Base-by-base conservation (phyloP, 2,888 invertebrate species). In the Yponomeuta evonymella region DNA sequence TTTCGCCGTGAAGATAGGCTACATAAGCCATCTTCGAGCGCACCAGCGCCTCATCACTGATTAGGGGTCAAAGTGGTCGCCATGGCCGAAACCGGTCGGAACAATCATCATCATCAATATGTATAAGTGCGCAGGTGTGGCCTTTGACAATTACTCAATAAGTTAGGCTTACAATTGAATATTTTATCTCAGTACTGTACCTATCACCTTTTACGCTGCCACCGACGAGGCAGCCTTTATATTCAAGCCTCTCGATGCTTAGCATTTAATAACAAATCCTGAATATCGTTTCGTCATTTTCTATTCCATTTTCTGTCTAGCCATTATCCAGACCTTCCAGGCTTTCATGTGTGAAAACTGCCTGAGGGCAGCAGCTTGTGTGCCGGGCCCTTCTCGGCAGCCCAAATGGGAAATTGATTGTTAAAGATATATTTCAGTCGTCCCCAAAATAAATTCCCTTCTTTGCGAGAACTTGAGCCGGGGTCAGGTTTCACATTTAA, bases 381-480 rank as follows among this genome's bases (percentile, higher is more conserved):
- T 58, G 51, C 51, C 51, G 51, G 51, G 51, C 15, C 4, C 51
- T 58, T 58, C 15, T 15, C 51, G 15, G 51, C 15, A 58, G 15
- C 51, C 51, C 51, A 58, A 58, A 58, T 58, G 51, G 51, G 51
- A 58, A 58, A 58, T 58, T 58, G 51, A 58, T 58, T 58, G 51
- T 51, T 51, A 51, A 58, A 58, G 51, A 58, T 58, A 15, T 58
- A 58, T 58, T 58, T 58, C 15, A 58, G 51, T 12, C 51, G 15
- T 58, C 51, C 51, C 15, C 15, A 58, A 58, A 58, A 3, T 58
- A 15, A 15, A 58, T 58, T 58, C 51, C 51, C 51, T 15, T 58
- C 51, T 15, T 12, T 58, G 51, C 51, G 51, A 1, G 15, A 58
- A 15, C 51, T 58, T 58, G 51, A 58, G 43, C 6, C 51, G 6